These are phyloP conservation scores for Cyprinodon tularosa DNA, from an alignment of 2,113 vertebrate species.

Conservation along the genomic window DNA sequence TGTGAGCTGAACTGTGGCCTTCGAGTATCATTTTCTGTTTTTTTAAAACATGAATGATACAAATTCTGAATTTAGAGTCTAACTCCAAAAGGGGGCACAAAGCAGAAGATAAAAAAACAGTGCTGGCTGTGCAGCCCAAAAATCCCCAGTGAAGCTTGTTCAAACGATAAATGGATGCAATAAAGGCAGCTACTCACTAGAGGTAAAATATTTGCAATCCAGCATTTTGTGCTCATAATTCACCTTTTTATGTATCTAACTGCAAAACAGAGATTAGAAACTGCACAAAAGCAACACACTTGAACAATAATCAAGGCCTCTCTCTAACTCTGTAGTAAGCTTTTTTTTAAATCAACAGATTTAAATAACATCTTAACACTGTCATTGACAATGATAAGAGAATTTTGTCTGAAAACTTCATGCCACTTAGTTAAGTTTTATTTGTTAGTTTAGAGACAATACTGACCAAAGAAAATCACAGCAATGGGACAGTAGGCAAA, in stretches of 20 bases:
- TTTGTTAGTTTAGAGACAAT: slow-evolving; percentile 2
- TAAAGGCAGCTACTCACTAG: neutral
- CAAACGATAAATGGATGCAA: slow-evolving; percentile 3
- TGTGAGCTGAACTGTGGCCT: slow-evolving; percentile 27
- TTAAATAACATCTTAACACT: slow-evolving; percentile 15
- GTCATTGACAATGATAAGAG: neutral
- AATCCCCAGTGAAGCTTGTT: neutral
- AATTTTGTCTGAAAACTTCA: slow-evolving; percentile 6
- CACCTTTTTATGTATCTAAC: neutral
- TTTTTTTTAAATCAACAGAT: slow-evolving; percentile 23
- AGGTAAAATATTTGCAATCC: neutral
- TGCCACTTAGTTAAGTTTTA: neutral
- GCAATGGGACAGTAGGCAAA: slow-evolving; percentile 9
- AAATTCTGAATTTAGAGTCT: slow-evolving; percentile 51
- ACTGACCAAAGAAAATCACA: neutral
- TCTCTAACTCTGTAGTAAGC: slow-evolving; percentile 1
- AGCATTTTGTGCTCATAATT: slow-evolving; percentile 8
- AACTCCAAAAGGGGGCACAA: slow-evolving; percentile 12
- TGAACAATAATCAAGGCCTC: slow-evolving; percentile 5
- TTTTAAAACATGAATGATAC: slow-evolving; percentile 47
- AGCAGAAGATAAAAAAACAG: neutral
- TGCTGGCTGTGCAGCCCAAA: neutral
- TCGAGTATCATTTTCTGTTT: slow-evolving; percentile 41
- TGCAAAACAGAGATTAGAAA: slow-evolving; percentile 5
- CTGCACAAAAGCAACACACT: slow-evolving; percentile 2